These are phyloP conservation scores for Ctenoplectra terminalis DNA, from an alignment of 1,140 invertebrate genomes.

Conservation along the genomic window DNA sequence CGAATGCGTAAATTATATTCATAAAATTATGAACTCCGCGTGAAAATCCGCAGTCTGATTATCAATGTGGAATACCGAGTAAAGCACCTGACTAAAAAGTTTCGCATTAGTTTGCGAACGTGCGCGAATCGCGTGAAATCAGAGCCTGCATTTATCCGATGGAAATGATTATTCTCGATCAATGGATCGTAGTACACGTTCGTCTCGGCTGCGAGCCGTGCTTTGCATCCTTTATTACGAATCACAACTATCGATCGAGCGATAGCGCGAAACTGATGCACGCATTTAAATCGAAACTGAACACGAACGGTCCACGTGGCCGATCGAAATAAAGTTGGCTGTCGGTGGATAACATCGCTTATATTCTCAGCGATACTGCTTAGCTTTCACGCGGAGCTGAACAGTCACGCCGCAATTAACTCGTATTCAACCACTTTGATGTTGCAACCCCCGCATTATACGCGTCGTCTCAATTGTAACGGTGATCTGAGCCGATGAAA, in stretches of 20 bases:
- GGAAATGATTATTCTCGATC: slow-evolving; percentile 8
- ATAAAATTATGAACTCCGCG: neutral
- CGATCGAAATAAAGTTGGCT: neutral
- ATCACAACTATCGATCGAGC: neutral
- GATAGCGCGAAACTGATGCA: neutral
- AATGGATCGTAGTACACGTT: neutral
- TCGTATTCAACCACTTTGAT: slow-evolving; percentile 56
- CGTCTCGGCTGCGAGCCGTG: too few species aligned
- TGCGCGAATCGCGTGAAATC: neutral
- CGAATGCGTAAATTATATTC: too few species aligned
- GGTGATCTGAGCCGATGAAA: slow-evolving; percentile 48
- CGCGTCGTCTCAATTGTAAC: slow-evolving; percentile 36
- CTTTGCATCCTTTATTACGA: neutral
- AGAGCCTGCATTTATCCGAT: neutral
- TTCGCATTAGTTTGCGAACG: neutral
- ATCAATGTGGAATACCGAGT: neutral
- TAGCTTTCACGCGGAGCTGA: slow-evolving; percentile 40
- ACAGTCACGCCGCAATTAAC: slow-evolving; percentile 52
- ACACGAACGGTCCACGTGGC: neutral
- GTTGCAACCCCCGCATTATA: slow-evolving; percentile 48
- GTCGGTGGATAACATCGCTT: neutral
- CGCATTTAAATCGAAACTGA: neutral
- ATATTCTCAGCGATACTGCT: slow-evolving; percentile 16
- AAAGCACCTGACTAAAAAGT: neutral
- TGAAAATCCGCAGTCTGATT: neutral